Evolutionary conservation across 1,140 invertebrate species (phyloP), one percentile per base, ranked within the genome.

Genomic region (Tetraneura akinire): DNA sequence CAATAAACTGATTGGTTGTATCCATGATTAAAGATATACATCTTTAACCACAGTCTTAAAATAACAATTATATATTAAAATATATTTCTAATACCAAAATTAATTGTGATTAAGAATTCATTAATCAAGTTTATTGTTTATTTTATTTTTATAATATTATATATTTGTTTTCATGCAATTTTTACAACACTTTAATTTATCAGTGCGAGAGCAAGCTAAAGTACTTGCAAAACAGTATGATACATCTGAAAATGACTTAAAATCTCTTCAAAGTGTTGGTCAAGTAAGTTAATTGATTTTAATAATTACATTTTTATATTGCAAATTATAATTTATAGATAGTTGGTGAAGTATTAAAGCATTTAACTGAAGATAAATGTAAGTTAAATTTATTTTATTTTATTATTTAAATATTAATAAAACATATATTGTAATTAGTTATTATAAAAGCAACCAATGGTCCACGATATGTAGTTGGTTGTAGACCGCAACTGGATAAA

Each of bases 371-470:
- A 88, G 98, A 99, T 85, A 99, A 99, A 88, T 99, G 96, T 97
- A 89, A 91, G 92, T 89, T 74, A 66, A 82, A 23, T 64, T 53
- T 13, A 45, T 51, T 57, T 60, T 26, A 51, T 23, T 73, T 64
- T 26, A 37, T 57, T 13, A 57, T n/a, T 10, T 32, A 55, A 32
- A 9, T 23, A 4, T 55, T 26, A 55, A 42, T 51, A 29, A 71
- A n/a, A n/a, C n/a, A n/a, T 71, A n/a, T 32, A 51, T 11, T 13
- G 78, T 55, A 87, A 88, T 60, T 86, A 97, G 95, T 99, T 86
- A 99, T 99, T 88, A 98, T 99, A 0, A 99, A 99, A 89, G 98
- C 98, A 8, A 99, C 98, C 37, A 99, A 99, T 89, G 98, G 98
- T 0, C 98, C 98, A 1, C 91, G 98, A 26, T 99, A 99, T 88